Evolutionary conservation across 2,888 invertebrate genomes (phyloP).

Genomic region (Agrilus biguttatus): DNA sequence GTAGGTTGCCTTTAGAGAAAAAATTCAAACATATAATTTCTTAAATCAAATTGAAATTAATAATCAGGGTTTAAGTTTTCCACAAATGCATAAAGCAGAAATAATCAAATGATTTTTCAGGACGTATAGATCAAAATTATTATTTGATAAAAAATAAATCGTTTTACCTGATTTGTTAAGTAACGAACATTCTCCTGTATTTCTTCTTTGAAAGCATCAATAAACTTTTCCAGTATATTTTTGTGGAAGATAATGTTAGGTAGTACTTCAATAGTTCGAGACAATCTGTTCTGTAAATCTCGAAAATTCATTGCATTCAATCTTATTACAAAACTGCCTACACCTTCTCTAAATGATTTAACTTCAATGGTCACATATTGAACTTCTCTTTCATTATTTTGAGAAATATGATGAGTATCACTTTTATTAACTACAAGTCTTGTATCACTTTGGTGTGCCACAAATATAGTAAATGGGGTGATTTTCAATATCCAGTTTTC

Average conservation of each 20-base stretch:
- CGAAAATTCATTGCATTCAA: conserved; percentile 66
- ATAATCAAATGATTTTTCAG: too few relatives aligned
- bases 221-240: conserved; percentile 68
- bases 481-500: conserved; percentile 82
- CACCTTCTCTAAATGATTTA: conserved; percentile 43
- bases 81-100: too few relatives aligned
- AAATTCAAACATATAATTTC: too few relatives aligned
- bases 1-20: too few relatives aligned
- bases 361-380: conserved; percentile 76
- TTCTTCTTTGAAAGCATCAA: conserved; percentile 67
- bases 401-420: conserved; percentile 55
- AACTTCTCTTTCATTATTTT: conserved; percentile 50
- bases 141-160: not conserved
- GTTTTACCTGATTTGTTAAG: conserved; percentile 37
- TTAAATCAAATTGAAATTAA: too few relatives aligned
- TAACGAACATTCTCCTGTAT: conserved; percentile 55
- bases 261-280: conserved; percentile 51
- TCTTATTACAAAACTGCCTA: conserved; percentile 51
- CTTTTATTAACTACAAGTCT: conserved; percentile 60
- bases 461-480: conserved; percentile 53
- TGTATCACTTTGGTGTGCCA: conserved; percentile 70
- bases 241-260: conserved; percentile 60
- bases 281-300: conserved; percentile 57
- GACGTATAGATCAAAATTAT: not conserved
- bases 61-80: too few relatives aligned